Conservation (phyloP, 2,113 vertebrate species). For the Turnix velox region DNA sequence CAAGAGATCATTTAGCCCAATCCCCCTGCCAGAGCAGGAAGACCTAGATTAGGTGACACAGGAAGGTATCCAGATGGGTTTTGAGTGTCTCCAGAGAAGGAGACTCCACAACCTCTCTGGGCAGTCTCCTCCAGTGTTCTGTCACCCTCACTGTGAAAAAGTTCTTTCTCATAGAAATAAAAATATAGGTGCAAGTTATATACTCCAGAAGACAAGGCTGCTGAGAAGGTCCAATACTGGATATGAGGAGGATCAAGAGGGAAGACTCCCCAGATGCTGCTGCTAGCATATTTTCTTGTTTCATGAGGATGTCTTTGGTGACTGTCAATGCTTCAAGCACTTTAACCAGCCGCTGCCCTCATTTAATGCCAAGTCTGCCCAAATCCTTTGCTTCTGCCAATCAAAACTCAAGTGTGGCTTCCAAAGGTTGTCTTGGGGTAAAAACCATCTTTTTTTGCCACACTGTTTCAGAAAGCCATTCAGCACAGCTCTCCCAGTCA, state of each 20-base stretch:
- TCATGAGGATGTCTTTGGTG: neutral
- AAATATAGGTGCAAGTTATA: neutral
- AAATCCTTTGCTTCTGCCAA: neutral
- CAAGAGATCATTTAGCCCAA: no score
- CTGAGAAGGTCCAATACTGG: neutral
- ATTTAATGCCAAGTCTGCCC: neutral
- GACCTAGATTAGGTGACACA: no score
- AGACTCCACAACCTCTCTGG: no score
- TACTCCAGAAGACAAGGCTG: neutral
- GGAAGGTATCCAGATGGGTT: no score
- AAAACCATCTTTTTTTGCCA: neutral
- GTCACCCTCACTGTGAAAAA: no score
- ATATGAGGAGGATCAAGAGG: neutral
- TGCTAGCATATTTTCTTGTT: neutral
- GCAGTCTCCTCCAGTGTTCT: no score
- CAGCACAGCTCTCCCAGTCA: neutral
- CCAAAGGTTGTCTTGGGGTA: neutral
- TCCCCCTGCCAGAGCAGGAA: no score
- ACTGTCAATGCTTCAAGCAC: neutral
- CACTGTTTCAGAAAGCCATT: neutral
- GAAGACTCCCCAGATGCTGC: neutral
- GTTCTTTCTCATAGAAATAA: neutral
- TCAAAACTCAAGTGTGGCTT: neutral
- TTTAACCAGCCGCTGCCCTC: constrained; percentile 15
- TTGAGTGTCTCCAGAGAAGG: no score